Base-by-base conservation (phyloP, 2,113 vertebrate species). In the Xiphias gladius region DNA sequence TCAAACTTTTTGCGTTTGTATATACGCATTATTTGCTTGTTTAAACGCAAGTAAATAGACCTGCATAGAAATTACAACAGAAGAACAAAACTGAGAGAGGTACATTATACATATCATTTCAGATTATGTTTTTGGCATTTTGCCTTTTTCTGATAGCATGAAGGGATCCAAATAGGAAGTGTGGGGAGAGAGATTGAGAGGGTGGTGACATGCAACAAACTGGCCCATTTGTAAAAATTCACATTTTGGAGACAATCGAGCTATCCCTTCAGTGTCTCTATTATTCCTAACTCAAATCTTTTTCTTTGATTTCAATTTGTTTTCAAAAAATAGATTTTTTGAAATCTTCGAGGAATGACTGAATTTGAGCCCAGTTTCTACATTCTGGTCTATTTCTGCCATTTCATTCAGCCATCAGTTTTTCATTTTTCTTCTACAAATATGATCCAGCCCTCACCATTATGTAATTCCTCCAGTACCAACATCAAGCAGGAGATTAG, bases 1-100 rank as follows among this genome's bases (percentile, higher is more conserved):
- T 76, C 43, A 26, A 8, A 35, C 43, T 52, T 78, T 61, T 72
- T 55, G 62, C 62, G 71, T 62, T 24, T 32, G 52, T 30, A 43
- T n/a, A 37, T 28, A 20, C 52, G 35, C 48, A 64, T 43, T 5
- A 69, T 82, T 68, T 63, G 2, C 35, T 61, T 64, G 7, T 46
- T 24, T 43, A 55, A 72, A 75, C 24, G 10, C 52, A 64, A 24
- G 50, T 5, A 26, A 32, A 57, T 64, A 19, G 22, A 17, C 24
- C 9, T 43, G 32, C 24, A 30, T 2, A 5, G 16, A 46, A 2
- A 8, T 32, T 7, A 28, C 20, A 17, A 48, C 14, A n/a, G 5
- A 43, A 58, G 4, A 16, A 65, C 4, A 32, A 39, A 62, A 63
- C 66, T 28, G 22, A 59, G 54, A 58, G 22, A 26, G 54, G n/a